These are phyloP conservation scores for Piscicola geometra DNA, from an alignment of 2,888 invertebrate genomes.

Conservation along the genomic window DNA sequence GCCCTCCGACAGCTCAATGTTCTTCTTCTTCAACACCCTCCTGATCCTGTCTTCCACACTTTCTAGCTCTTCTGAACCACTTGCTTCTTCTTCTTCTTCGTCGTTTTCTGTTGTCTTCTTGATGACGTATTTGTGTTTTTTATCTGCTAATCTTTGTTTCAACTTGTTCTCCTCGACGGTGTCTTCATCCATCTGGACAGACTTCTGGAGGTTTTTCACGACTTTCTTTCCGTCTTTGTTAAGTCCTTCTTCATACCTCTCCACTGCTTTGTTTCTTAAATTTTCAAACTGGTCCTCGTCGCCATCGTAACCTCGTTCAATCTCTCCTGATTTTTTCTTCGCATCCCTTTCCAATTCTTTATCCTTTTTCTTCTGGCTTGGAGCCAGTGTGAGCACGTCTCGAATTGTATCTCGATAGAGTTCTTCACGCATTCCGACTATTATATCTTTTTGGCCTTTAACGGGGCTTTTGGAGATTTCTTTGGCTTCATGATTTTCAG, in stretches of 20 bases:
- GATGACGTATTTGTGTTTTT: not conserved
- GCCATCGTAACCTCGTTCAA: too few relatives aligned
- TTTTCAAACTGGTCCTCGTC: not conserved
- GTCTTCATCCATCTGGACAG: conserved; percentile 6
- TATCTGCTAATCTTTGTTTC: not conserved
- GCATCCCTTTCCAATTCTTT: not conserved
- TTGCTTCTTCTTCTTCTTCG: conserved; percentile 5
- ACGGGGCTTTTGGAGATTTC: conserved; percentile 50
- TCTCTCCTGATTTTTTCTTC: conserved; percentile 12
- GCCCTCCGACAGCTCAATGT: not conserved
- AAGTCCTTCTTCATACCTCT: not conserved
- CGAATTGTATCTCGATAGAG: not conserved
- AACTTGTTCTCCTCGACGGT: too few relatives aligned
- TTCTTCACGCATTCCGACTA: not conserved
- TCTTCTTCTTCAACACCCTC: conserved; percentile 26
- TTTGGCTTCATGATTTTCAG: conserved; percentile 34
- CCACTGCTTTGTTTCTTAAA: not conserved
- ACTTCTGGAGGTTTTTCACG: not conserved
- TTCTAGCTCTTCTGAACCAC: conserved; percentile 26
- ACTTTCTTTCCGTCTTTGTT: not conserved
- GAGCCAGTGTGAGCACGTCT: conserved; percentile 6
- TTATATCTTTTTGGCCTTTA: not conserved
- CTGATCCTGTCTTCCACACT: conserved; percentile 31
- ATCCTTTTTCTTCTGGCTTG: conserved; percentile 20
- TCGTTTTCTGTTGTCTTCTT: not conserved